phyloP scores from a whole-genome alignment of 2,113 vertebrate species.

The Hipposideros armiger region DNA sequence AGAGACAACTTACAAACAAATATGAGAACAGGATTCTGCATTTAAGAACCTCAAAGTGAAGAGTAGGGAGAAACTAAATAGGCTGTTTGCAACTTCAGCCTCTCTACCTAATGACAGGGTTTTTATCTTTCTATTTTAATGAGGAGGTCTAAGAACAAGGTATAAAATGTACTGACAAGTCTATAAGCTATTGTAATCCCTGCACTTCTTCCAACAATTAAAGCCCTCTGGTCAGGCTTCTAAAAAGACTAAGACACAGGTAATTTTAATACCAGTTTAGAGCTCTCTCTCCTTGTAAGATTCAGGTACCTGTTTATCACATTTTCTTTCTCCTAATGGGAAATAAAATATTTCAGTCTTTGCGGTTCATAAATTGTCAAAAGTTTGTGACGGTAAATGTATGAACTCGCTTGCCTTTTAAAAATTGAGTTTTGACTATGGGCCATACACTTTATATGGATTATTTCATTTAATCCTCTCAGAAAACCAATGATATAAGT shows the following conservation, averaged over 20 bases:
- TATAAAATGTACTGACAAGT: conserved; percentile 16
- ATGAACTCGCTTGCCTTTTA: not conserved
- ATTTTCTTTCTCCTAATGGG: conserved; percentile 35
- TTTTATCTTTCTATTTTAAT: conserved; percentile 48
- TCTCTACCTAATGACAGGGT: not conserved
- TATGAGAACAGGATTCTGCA: conserved; percentile 61
- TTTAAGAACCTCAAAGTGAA: conserved; percentile 16
- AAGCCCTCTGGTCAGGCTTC: conserved; percentile 44
- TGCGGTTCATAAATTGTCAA: conserved; percentile 27
- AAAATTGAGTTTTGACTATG: not conserved
- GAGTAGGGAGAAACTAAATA: conserved; percentile 5
- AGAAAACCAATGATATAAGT: conserved; percentile 14
- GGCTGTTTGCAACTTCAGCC: not conserved
- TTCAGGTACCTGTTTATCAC: not conserved
- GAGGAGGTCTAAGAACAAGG: not conserved
- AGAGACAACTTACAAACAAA: conserved; percentile 73
- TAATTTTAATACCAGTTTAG: conserved; percentile 36
- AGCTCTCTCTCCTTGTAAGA: not conserved
- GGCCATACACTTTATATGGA: not conserved
- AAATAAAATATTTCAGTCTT: conserved; percentile 14
- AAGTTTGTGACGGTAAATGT: conserved; percentile 1
- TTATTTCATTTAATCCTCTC: conserved; percentile 17
- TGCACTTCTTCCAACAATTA: conserved; percentile 41
- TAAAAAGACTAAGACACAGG: conserved; percentile 23
- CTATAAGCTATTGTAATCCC: not conserved